Evolutionary conservation across 1,140 invertebrate species (phyloP), one percentile per base, ranked within the genome.

Genomic region (Phocides pigmalion): DNA sequence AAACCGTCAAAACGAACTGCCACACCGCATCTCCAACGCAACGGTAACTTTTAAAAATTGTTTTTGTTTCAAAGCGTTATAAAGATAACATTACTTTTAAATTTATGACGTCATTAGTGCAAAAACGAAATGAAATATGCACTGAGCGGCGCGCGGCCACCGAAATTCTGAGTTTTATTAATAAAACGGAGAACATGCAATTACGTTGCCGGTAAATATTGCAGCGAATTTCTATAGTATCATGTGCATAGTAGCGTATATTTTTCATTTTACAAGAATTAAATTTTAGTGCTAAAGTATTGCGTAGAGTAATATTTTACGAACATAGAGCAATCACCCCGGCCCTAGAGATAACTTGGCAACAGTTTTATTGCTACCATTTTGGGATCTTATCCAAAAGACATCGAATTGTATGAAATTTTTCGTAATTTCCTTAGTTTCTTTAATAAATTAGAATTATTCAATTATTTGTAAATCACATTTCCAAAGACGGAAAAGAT

Each of bases 71-170:
- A 68, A 73, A 76, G 69, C 61, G 41, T 54, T 64, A 69, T 66
- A 75, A 65, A 76, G 71, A 76, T 76, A 72, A 70, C 61, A 39
- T 39, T 65, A 62, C 54, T 65, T 54, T 61, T 53, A 61, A 72
- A 80, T 80, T 80, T 80, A 77, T 80, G 68, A 65, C 68, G 67
- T 80, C 74, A 77, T 80, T 80, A 72, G 64, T 69, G 56, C n/a
- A 53, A 47, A 73, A 70, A 80, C 70, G 70, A 73, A 77, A 74
- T 78, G 72, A 78, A 77, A 68, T 70, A 73, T 59, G 53, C 62
- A 37, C 22, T 39, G 5, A 46, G 41, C 54, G 16, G 46, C 44
- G 53, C 20, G 53, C 59, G 39, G 39, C 50, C 4, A 4, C 15
- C 17, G 16, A 39, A 54, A 54, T 39, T 54, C n/a, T 4, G 35